Base-by-base conservation (phyloP, 2,888 invertebrate species). In the Apotomis turbidana region DNA sequence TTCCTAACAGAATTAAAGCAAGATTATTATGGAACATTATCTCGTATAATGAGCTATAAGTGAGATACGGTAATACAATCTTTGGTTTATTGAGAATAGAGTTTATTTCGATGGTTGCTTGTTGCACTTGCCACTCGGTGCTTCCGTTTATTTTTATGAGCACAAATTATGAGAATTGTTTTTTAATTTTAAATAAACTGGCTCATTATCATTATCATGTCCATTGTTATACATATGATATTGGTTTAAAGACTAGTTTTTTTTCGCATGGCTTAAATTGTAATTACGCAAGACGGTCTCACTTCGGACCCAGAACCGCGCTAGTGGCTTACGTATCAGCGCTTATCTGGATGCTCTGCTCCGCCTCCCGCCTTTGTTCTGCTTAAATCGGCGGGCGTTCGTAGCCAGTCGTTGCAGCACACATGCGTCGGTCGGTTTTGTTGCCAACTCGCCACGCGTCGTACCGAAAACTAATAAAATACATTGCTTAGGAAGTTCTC, bases 151-250 rank as follows among this genome's bases (percentile, higher is more conserved):
- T 51, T 66, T 59, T 51, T 60, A 46, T 49, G 38, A 41, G 46
- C 41, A 46, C 9, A 70, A 27, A 55, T 71, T 71, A 66, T 70
- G 63, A 70, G 49, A 8, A 55, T 15, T 60, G 15, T 60, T 66
- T 55, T 66, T 52, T 59, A 49, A 15, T 46, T 38, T 62, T 13
- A 51, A 69, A 61, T 10, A 46, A 68, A 51, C 38, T 57, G 27
- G 27, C 61, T 61, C 49, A 27, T 67, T 71, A 67, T 61, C 49
- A 27, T 67, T 71, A 67, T 6, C 36, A n/a, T 49, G 41, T 8
- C 52, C 70, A 64, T 71, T 71, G 64, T 71, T 66, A 9, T n/a
- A 36, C 27, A 58, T 54, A 41, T 27, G 41, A 52, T 36, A 52
- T 52, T 59, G 60, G 52, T 68, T 46, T 57, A 52, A 59, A 54